phyloP scores from a whole-genome alignment of 2,113 vertebrate genomes.

The Lathamus discolor region DNA sequence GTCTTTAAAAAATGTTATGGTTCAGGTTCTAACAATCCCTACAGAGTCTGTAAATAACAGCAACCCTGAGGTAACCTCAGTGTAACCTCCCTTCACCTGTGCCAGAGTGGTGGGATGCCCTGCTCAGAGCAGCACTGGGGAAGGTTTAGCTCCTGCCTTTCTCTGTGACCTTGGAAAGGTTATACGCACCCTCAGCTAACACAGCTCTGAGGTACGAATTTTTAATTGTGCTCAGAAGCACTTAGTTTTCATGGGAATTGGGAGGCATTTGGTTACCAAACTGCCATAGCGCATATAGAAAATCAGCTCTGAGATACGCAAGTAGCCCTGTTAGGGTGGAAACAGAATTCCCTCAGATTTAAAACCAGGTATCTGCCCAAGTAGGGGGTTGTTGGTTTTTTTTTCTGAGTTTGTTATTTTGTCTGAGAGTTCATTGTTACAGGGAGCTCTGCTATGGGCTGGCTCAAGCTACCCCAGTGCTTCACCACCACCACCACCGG shows the following conservation, averaged over 20 bases:
- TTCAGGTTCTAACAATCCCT: not conserved
- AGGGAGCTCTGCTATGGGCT: not conserved
- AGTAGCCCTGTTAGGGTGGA: not conserved
- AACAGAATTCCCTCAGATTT: not conserved
- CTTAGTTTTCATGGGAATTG: not conserved
- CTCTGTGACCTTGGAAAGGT: not conserved
- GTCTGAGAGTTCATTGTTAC: not conserved
- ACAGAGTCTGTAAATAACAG: not conserved
- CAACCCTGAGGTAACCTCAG: not conserved
- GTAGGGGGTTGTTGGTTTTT: not conserved
- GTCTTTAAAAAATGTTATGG: not conserved
- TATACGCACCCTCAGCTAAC: not conserved
- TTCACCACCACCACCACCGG: not conserved
- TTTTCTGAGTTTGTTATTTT: not conserved
- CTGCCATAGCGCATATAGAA: not conserved
- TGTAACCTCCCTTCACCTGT: not conserved
- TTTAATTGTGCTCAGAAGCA: not conserved
- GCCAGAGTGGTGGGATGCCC: not conserved
- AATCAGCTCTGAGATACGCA: not conserved
- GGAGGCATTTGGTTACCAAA: not conserved
- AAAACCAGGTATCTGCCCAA: not conserved
- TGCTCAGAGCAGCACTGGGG: not conserved
- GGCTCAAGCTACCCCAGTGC: accelerated
- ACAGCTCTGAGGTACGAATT: not conserved
- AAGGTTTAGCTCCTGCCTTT: not conserved